Evolutionary conservation across 2,113 vertebrate species (phyloP).

Genomic region (Toxotes jaculatrix): DNA sequence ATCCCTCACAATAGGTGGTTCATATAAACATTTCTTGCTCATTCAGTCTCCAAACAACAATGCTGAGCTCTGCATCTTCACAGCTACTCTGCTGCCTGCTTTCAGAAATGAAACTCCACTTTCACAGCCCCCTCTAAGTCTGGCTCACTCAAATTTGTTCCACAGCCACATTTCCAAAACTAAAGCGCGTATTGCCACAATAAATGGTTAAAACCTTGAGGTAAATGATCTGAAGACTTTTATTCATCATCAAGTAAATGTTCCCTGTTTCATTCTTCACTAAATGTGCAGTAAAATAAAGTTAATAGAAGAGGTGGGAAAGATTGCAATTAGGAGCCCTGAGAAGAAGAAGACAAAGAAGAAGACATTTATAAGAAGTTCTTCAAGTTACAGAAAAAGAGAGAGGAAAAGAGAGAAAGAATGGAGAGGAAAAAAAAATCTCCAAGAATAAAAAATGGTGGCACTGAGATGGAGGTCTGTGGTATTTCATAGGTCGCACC

Average conservation of each 20-base stretch:
- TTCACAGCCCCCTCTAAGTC: not conserved
- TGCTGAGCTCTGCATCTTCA: not conserved
- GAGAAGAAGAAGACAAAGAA: constrained; percentile 11
- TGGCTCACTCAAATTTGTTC: constrained; percentile 1
- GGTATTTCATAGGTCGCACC: constrained; percentile 81
- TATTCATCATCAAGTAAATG: constrained; percentile 1
- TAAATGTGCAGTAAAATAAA: constrained; percentile 7
- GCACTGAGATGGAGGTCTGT: constrained; percentile 69
- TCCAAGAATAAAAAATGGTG: constrained; percentile 79
- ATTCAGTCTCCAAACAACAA: not conserved
- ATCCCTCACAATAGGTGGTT: not conserved
- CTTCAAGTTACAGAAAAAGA: constrained; percentile 5
- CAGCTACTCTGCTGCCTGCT: not conserved
- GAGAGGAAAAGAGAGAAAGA: constrained; percentile 35
- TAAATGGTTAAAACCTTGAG: not conserved
- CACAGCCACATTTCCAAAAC: not conserved
- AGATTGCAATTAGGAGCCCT: not conserved
- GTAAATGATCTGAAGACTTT: not conserved
- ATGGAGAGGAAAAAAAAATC: constrained; percentile 47
- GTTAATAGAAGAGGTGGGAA: not conserved
- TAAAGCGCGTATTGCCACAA: not conserved
- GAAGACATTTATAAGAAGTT: not conserved
- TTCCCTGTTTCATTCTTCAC: not conserved
- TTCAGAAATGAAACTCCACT: not conserved
- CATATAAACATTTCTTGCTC: not conserved